Conservation (phyloP, 2,797 vertebrate species). For the Spinibarbus caldwelli region DNA sequence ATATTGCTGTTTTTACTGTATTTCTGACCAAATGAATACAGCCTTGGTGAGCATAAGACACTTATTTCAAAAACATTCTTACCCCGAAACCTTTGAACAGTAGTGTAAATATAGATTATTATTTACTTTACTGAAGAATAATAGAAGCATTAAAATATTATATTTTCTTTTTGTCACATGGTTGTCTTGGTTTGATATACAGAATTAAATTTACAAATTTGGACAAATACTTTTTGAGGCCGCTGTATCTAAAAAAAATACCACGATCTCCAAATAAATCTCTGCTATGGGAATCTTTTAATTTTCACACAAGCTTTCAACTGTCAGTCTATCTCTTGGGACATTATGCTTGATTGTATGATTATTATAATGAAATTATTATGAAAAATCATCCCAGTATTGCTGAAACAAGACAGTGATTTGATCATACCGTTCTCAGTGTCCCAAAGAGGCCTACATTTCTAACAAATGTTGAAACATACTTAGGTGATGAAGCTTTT, state of each 20-base stretch:
- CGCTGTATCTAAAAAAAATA: not conserved
- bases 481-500: conserved; percentile 2
- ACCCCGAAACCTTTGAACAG: not conserved
- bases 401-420: not conserved
- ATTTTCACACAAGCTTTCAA: conserved; percentile 52
- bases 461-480: conserved; percentile 2
- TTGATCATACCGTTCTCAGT: conserved; percentile 7
- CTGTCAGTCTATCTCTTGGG: conserved; percentile 18
- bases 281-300: conserved; percentile 21
- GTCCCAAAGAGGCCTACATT: conserved; percentile 9
- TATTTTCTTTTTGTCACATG: not conserved
- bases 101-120: not conserved
- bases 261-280: conserved; percentile 34
- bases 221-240: not conserved
- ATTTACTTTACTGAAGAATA: not conserved
- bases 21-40: not conserved
- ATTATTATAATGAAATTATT: conserved; percentile 21
- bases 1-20: not conserved
- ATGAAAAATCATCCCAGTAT: conserved; percentile 19
- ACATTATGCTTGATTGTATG: conserved; percentile 31
- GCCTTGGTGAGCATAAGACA: not conserved
- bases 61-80: not conserved
- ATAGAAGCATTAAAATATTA: not conserved
- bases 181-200: not conserved
- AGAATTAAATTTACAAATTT: not conserved